Base-by-base conservation (phyloP, 2,113 vertebrate species). In the Odobenus rosmarus region DNA sequence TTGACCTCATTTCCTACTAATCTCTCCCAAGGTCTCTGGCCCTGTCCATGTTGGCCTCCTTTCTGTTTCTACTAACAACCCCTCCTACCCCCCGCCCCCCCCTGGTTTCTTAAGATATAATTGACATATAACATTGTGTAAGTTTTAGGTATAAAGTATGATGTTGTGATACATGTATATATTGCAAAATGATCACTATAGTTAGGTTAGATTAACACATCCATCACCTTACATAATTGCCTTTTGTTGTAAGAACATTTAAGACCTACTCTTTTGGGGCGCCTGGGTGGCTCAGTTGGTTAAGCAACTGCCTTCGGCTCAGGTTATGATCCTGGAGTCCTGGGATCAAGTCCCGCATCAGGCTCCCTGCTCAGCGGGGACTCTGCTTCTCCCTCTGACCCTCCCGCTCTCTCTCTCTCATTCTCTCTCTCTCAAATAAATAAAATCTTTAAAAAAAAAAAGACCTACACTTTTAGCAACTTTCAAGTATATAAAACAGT, bases 271-370 rank as follows among this genome's bases (percentile, higher is more conserved):
- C 39, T 18, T 21, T 57, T 57, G 55, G 4, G 55, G 55, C 21
- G 55, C 55, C 55, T 57, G 55, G 18, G 19, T 57, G 55, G 19
- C 55, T 57, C 55, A 57, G 55, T 55, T 55, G 53, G 53, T 55
- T 55, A 16, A 55, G 16, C 1, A 16, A 16, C 16, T 55, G 15
- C 15, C 53, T 57, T 57, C 6, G 2, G 55, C 19, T 57, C 21
- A 21, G 18, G 55, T 21, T 6, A 21, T 57, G 19, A 57, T 21
- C 18, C 55, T 21, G 15, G 4, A 19, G 53, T 55, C 53, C 16
- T 1, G 1, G 53, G 16, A 55, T 7, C 4, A 0, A 55, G 53
- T 16, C 16, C 5, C 15, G 4, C 15, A 55, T 55, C 1, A 16
- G 53, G 53, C 3, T 55, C 53, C 16, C 53, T 55, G 53, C 53